A percentile compares a stretch with the other conserved stretches of the same genome.
Conservation (phyloP, 2,888 invertebrate species). For the Corbicula japonica region DNA sequence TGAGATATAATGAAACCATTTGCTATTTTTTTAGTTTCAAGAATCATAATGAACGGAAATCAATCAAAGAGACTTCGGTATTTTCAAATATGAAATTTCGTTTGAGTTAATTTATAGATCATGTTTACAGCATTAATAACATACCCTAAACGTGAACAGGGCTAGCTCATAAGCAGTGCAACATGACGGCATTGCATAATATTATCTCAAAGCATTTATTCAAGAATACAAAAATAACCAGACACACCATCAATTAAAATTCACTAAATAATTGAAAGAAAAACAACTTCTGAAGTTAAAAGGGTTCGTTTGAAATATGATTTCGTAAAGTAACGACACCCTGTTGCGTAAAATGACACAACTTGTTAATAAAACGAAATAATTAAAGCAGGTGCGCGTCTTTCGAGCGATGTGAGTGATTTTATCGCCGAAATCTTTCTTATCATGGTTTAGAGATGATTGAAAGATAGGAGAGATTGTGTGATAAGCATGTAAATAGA, state of each 20-base stretch:
- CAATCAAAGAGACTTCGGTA: too few relatives aligned
- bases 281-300: conserved; percentile 52
- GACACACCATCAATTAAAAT: conserved; percentile 20
- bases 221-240: neutral
- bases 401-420: conserved; percentile 46
- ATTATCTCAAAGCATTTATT: conserved; percentile 22
- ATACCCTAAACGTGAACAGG: too few relatives aligned
- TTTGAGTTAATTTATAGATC: too few relatives aligned
- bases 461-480: conserved; percentile 44
- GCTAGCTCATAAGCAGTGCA: too few relatives aligned
- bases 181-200: too few relatives aligned
- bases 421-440: conserved; percentile 55
- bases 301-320: conserved; percentile 64
- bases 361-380: conserved; percentile 66
- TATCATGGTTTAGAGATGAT: conserved; percentile 42
- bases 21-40: too few relatives aligned
- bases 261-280: conserved; percentile 9
- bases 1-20: too few relatives aligned
- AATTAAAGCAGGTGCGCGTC: conserved; percentile 58
- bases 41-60: too few relatives aligned
- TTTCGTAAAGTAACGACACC: conserved; percentile 56
- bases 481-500: conserved; percentile 46
- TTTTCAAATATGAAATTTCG: too few relatives aligned
- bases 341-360: conserved; percentile 61
- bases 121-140: too few relatives aligned